These are phyloP conservation scores for Podiceps cristatus DNA, from an alignment of 2,113 vertebrate species.

Conservation along the genomic window DNA sequence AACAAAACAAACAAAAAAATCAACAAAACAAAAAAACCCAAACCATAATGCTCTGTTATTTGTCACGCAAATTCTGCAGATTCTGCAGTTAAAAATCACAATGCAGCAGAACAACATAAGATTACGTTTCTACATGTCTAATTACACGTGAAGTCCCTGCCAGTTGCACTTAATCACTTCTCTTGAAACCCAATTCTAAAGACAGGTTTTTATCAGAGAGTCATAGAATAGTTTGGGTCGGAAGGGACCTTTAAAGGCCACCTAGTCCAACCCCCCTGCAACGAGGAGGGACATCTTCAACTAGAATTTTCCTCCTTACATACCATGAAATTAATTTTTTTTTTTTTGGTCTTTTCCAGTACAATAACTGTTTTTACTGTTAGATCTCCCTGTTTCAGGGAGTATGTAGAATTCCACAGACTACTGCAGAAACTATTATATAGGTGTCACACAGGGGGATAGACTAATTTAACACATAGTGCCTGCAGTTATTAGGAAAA, in stretches of 20 bases:
- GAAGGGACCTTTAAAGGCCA: too few species aligned
- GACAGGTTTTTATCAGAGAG: not conserved
- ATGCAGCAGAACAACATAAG: not conserved
- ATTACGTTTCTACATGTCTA: not conserved
- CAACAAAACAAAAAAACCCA: not conserved
- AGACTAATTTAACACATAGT: not conserved
- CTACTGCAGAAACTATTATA: not conserved
- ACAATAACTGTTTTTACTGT: not conserved
- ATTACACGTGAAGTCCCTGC: not conserved
- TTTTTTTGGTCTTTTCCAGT: not conserved
- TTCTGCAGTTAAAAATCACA: not conserved
- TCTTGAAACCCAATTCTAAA: not conserved
- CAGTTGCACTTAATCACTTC: not conserved
- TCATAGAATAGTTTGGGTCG: too few species aligned
- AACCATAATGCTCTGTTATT: not conserved
- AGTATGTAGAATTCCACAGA: not conserved
- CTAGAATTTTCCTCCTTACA: not conserved
- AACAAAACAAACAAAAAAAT: too few species aligned
- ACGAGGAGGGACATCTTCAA: too few species aligned
- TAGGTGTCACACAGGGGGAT: not conserved
- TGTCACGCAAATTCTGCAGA: not conserved
- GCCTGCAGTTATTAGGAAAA: not conserved
- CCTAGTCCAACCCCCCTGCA: too few species aligned
- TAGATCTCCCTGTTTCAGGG: not conserved
- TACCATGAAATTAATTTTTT: not conserved